Base-by-base conservation (phyloP, 1,140 invertebrate species). In the Lasaia peninsularis region DNA sequence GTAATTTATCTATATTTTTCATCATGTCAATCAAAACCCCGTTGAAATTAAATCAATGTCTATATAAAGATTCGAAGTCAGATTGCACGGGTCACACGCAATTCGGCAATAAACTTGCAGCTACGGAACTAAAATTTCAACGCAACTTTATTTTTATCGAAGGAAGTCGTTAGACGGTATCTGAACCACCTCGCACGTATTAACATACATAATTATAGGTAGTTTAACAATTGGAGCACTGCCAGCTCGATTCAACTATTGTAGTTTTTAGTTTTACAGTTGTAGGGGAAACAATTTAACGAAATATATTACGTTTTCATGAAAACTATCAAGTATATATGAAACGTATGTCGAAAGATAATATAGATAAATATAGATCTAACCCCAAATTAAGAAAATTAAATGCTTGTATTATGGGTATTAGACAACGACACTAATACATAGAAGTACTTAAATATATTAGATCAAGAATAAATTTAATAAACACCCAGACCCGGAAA, bases 141-240 rank as follows among this genome's bases (percentile, higher is more conserved):
- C 83, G 83, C 83, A 86, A 81, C 80, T 82, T 86, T 84, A 83
- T 86, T 83, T 86, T 84, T 86, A 84, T 84, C 83, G 73, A 80
- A 82, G 83, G 83, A 86, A 86, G 83, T 86, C 83, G 83, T 86
- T 86, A 86, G 80, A 80, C 78, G 80, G 53, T 86, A 86, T 86
- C 80, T 82, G 75, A 77, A 73, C 76, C 79, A 79, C 80, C 75
- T 78, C 82, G 71, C 73, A 73, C 75, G 69, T 82, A 86, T 86
- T 86, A 86, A 84, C 83, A 86, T 86, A 83, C 78, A 86, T 86
- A 84, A 86, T 86, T 86, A 81, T 83, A 84, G 83, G 80, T 79
- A 83, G 82, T 83, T 82, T 78, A 82, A 78, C 80, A 75, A 80
- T 78, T 83, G 82, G 82, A 80, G 61, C 66, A 60, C 60, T 69